Conservation (phyloP, 2,797 vertebrate genomes). For the Rhincodon typus region DNA sequence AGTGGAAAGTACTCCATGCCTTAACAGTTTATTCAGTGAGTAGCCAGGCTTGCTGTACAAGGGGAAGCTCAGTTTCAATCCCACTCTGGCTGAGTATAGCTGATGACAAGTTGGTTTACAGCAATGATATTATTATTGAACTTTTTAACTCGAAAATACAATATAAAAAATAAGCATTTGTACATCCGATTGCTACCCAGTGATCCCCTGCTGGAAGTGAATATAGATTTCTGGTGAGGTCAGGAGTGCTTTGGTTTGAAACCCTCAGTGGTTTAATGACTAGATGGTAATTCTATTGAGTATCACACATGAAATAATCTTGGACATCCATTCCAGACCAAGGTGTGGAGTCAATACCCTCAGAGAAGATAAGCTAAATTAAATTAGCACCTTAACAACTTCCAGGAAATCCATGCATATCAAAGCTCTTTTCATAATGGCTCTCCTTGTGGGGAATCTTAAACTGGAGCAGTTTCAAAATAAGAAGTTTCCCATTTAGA, state of each 20-base stretch:
- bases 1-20: not conserved
- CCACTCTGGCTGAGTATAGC: not conserved
- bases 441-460: not conserved
- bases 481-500: not conserved
- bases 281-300: too few species aligned
- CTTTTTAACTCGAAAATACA: too few species aligned
- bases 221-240: not conserved
- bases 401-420: not conserved
- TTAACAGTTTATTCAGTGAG: not conserved
- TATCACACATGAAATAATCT: too few species aligned
- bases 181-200: too few species aligned
- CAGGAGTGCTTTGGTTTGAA: not conserved
- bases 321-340: too few species aligned
- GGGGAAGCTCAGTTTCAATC: not conserved
- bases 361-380: not conserved
- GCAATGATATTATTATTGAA: too few species aligned
- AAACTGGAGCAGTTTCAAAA: not conserved
- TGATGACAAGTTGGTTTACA: not conserved
- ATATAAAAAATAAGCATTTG: too few species aligned
- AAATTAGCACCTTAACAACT: not conserved
- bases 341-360: too few species aligned
- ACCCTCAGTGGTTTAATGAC: not conserved
- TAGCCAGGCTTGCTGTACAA: not conserved
- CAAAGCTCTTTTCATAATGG: not conserved
- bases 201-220: not conserved